Evolutionary conservation across 2,797 vertebrate species (phyloP).

Genomic region (Acanthornis magna): DNA sequence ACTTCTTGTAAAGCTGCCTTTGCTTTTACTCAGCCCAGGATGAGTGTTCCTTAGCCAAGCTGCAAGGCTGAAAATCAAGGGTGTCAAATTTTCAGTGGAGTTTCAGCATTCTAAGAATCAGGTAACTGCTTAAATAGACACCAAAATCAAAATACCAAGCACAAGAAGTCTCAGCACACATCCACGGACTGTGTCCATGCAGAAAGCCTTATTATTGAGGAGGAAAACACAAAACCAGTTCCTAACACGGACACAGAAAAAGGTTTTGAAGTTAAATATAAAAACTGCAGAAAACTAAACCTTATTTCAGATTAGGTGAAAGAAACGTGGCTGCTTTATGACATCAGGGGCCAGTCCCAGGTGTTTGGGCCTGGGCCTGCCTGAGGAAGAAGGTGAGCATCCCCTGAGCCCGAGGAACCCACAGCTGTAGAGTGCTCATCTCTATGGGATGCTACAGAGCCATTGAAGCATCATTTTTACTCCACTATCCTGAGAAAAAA

Average conservation of each 20-base stretch:
- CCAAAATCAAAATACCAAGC: not conserved
- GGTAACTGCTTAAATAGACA: not conserved
- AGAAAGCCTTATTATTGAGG: not conserved
- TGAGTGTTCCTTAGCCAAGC: not conserved
- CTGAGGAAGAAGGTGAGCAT: rapidly evolving
- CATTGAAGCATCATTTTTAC: slow-evolving; percentile 3
- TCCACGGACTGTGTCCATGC: not conserved
- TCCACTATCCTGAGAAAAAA: not conserved
- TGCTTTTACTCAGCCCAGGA: not conserved
- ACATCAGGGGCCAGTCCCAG: not conserved
- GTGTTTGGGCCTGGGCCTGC: not conserved
- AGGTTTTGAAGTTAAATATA: not conserved
- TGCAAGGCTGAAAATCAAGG: not conserved
- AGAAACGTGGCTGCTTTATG: not conserved
- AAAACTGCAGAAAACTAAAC: not conserved
- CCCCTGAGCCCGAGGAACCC: not conserved
- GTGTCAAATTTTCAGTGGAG: not conserved
- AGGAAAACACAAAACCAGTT: not conserved
- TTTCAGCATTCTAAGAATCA: not conserved
- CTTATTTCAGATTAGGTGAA: not conserved
- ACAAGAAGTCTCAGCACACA: not conserved
- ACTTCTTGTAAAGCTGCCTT: slow-evolving; percentile 12
- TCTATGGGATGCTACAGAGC: not conserved
- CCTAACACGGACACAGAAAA: not conserved
- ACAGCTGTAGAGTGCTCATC: not conserved